Evolutionary conservation across 2,888 invertebrate genomes (phyloP), one percentile per base, ranked within the genome.

Genomic region (Entomobrya proxima): DNA sequence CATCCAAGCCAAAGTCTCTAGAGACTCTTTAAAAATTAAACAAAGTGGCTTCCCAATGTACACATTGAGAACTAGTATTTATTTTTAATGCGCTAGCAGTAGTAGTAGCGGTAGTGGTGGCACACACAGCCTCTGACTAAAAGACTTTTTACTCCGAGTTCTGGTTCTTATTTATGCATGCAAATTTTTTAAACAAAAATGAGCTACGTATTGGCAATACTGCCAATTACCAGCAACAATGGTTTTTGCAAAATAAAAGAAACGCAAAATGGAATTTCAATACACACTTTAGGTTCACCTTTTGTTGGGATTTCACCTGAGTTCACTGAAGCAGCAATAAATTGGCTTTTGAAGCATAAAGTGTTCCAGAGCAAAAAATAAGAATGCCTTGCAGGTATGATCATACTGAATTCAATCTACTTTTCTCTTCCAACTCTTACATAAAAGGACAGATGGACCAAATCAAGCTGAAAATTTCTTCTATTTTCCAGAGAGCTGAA

Each of bases 1-100:
- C 27, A 55, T 24, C 44, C 69, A 64, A 64, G n/a, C 27, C 44
- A 40, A 64, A 64, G n/a, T n/a, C 78, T 78, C 78, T 78, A 50
- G 78, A 78, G 78, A 44, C 78, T 78, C 78, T 78, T 78, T 50
- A 78, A 55, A 78, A 78, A 78, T 37, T 47, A 78, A 78, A 78
- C 78, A 67, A 78, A 78, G 64, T 78, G 67, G 78, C 47, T 67
- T 76, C 44, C 76, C 21, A 52, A 76, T 76, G 40, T 58, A 76
- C 55, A 40, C 76, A 76, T 11, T 47, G 44, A 24, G 37, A 64
- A 24, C 55, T 40, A 30, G 13, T 74, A 55, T 52, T 24, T 69
- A 44, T 69, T 44, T 69, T 27, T 44, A 47, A 69, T 61, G 69
- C 5, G 69, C n/a, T n/a, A n/a, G n/a, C n/a, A n/a, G n/a, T n/a